These are phyloP conservation scores for Folsomia manolachei DNA, from an alignment of 2,888 invertebrate genomes.

Conservation along the genomic window DNA sequence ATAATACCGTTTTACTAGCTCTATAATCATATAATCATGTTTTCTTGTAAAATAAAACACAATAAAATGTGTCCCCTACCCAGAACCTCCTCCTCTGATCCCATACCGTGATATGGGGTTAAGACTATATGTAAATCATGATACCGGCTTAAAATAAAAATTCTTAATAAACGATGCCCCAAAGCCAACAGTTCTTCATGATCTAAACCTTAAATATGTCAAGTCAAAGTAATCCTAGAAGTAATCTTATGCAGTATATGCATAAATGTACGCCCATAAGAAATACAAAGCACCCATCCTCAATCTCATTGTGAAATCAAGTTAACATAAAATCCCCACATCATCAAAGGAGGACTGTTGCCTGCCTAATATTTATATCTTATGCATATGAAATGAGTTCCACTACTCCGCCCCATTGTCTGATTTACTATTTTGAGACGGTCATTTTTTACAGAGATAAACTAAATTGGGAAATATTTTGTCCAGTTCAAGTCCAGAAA, in stretches of 20 bases:
- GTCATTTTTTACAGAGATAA: slow-evolving; percentile 1
- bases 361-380: too few species aligned
- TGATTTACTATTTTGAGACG: slow-evolving; percentile 30
- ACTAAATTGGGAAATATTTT: slow-evolving; percentile 10
- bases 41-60: too few species aligned
- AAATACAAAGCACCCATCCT: not conserved
- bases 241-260: not conserved
- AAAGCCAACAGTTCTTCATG: not conserved
- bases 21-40: too few species aligned
- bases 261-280: too few species aligned
- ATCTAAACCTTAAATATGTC: not conserved
- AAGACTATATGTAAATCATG: not conserved
- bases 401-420: slow-evolving; percentile 18
- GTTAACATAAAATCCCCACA: not conserved
- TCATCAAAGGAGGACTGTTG: not conserved
- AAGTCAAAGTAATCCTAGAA: not conserved
- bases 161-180: not conserved
- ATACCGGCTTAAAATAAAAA: not conserved
- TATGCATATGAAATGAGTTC: slow-evolving; percentile 30
- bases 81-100: not conserved
- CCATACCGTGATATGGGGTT: not conserved
- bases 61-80: too few species aligned
- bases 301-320: not conserved
- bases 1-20: too few species aligned
- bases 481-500: not conserved